Percentiles rank a stretch among this genome's conserved stretches.
Conservation (phyloP, 2,113 vertebrate genomes). For the Centrocercus urophasianus region DNA sequence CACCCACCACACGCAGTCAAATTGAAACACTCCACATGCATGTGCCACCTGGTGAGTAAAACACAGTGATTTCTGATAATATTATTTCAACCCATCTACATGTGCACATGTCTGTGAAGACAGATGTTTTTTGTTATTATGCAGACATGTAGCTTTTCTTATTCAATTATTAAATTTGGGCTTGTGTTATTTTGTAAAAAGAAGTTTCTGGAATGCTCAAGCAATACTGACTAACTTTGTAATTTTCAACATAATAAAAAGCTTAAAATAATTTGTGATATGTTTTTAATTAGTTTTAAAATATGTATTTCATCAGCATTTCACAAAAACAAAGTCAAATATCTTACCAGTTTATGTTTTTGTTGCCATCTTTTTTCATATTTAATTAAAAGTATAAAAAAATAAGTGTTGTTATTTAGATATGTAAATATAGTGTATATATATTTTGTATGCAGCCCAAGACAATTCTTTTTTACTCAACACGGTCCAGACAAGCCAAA, state of each 20-base stretch:
- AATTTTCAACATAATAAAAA: neutral
- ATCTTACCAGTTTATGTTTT: neutral
- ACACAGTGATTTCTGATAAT: neutral
- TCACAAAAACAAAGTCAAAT: neutral
- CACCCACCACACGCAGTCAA: too few species aligned
- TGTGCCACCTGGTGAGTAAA: neutral
- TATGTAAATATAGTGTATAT: too few species aligned
- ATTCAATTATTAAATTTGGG: neutral
- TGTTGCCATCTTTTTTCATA: neutral
- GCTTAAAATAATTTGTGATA: neutral
- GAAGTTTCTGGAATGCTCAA: neutral
- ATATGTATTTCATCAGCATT: neutral
- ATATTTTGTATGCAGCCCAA: too few species aligned
- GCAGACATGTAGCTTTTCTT: too few species aligned
- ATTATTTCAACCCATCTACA: neutral
- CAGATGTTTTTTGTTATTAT: neutral
- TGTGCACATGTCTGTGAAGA: neutral
- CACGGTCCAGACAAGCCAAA: too few species aligned
- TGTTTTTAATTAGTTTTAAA: neutral
- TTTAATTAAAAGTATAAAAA: too few species aligned
- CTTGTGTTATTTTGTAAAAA: neutral
- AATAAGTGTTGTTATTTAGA: too few species aligned
- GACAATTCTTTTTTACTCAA: too few species aligned
- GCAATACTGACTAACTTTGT: neutral
- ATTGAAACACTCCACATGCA: too few species aligned